Conservation (phyloP, 2,888 invertebrate genomes). For the Neria commutata region DNA sequence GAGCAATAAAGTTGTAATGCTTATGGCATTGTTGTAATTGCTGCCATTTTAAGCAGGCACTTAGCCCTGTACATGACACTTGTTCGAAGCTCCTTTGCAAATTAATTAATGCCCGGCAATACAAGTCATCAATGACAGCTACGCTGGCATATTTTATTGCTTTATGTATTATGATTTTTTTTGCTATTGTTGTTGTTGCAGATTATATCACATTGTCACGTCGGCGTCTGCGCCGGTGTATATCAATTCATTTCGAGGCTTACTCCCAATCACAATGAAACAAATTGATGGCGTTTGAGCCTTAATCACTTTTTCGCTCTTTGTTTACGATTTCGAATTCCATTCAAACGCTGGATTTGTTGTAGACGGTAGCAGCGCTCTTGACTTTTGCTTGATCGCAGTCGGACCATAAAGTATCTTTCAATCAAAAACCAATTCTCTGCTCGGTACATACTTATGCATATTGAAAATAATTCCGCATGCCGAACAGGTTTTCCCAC, state of each 20-base stretch:
- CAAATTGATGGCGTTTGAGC: constrained; percentile 7
- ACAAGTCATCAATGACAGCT: no score
- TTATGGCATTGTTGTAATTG: no score
- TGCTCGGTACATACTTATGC: background rate
- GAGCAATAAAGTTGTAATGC: no score
- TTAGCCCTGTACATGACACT: no score
- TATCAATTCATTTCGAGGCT: no score
- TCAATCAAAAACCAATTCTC: background rate
- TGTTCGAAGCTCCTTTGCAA: no score
- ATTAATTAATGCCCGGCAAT: no score
- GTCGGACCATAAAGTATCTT: background rate
- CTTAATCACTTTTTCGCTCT: constrained; percentile 5
- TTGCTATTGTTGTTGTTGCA: background rate
- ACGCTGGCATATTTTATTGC: background rate
- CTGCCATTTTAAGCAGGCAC: no score
- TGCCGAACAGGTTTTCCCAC: constrained; percentile 1
- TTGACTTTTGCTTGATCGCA: background rate
- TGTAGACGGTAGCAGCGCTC: background rate
- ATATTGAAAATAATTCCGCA: constrained; percentile 1
- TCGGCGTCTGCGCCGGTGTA: background rate
- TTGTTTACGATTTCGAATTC: background rate
- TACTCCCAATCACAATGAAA: constrained; percentile 7
- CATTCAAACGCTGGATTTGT: background rate
- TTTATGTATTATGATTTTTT: background rate
- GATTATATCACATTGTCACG: background rate